Base-by-base conservation (phyloP, 2,888 invertebrate genomes). In the Miltochrista miniata region DNA sequence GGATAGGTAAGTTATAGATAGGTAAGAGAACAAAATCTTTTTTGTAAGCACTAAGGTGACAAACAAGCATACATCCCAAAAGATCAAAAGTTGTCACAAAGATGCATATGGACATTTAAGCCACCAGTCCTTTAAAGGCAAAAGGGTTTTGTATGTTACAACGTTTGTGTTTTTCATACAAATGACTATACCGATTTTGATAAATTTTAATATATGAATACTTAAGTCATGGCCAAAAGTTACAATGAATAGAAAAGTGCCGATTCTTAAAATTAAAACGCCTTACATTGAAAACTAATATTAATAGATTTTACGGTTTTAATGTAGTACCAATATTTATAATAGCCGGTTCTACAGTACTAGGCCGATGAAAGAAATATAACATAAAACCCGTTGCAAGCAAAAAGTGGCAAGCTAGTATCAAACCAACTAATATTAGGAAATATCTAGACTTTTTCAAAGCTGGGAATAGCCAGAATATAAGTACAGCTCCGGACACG, bases 311-410 rank as follows among this genome's bases (percentile, higher is more conserved):
- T 38, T 44, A 58, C 15, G 70, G 60, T 47, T n/a, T 74, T 76
- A 1, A 62, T 0, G 81, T 70, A 5, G 51, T 36, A 8, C 61
- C 51, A 0, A 55, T 38, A 5, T 56, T 31, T 2, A 55, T 34
- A 7, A 59, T 36, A 4, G 11, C 0, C 1, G 12, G 29, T 40
- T 13, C 33, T 1, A 61, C 64, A 24, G 62, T 59, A 37, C 69
- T 76, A 1, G 95, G 93, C 1, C 90, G 93, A 71, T 96, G 95
- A 68, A 96, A 96, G 81, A 96, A 96, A 72, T 94, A 96, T 53
- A 96, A 72, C 95, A 97, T 96, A 77, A 98, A 98, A 10, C 97
- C 97, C 29, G 96, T 93, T 1, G 98, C 98, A 29, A 98, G 81
- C 13, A 97, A 79, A 44, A 97, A 93, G 82, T 98, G 98, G 58